Evolutionary conservation across 2,888 invertebrate genomes (phyloP).

Genomic region (Panopea generosa): DNA sequence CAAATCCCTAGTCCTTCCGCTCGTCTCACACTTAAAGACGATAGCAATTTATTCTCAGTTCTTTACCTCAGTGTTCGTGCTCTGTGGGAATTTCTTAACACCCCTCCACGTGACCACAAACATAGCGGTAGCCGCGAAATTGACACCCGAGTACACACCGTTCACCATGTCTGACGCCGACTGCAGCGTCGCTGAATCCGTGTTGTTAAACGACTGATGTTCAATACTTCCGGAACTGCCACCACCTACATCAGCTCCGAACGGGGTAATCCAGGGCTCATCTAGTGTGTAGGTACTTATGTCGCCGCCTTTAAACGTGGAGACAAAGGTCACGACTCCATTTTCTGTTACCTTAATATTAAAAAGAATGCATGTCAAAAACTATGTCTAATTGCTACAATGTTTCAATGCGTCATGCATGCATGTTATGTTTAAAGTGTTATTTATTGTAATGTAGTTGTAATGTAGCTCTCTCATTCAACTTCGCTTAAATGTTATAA

Average conservation of each 20-base stretch:
- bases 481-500: too few relatives aligned
- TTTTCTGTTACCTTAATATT: constrained; percentile 38
- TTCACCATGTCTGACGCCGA: constrained; percentile 17
- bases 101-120: constrained; percentile 37
- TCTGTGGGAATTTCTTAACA: constrained; percentile 14
- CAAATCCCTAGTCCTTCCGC: neutral
- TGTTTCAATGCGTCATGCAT: neutral
- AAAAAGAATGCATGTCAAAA: too few relatives aligned
- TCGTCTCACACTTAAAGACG: neutral
- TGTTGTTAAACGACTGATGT: neutral
- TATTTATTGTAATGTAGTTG: too few relatives aligned
- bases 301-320: constrained; percentile 13
- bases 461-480: too few relatives aligned
- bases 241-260: constrained; percentile 27
- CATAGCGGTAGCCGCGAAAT: constrained; percentile 15
- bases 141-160: constrained; percentile 20
- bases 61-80: constrained; percentile 10
- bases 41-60: neutral
- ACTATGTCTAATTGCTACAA: neutral
- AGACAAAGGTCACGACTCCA: constrained; percentile 35
- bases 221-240: constrained; percentile 1
- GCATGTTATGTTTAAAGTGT: too few relatives aligned
- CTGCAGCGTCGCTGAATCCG: constrained; percentile 10
- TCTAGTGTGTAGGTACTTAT: constrained; percentile 1
- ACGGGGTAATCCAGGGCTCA: constrained; percentile 38